A percentile compares a stretch with the other conserved stretches of the same genome.
Evolutionary conservation across 2,797 vertebrate genomes (phyloP).

Genomic region (Phalloptychus januarius): DNA sequence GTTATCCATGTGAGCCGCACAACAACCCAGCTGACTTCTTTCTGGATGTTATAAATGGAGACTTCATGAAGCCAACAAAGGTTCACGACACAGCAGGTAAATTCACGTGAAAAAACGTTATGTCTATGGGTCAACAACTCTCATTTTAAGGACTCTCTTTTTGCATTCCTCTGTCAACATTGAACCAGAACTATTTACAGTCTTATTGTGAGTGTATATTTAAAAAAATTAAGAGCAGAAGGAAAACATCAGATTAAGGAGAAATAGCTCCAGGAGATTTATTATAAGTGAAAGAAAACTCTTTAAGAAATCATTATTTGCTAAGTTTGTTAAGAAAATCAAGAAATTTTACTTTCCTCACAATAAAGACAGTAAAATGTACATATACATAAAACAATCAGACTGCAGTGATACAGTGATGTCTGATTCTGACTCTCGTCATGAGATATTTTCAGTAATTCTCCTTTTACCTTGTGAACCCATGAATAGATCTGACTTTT

Average conservation of each 20-base stretch:
- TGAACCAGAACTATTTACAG: neutral
- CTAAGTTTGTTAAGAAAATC: too few relatives aligned
- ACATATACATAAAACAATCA: too few relatives aligned
- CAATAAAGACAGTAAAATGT: too few relatives aligned
- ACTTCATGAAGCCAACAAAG: slow-evolving; percentile 77
- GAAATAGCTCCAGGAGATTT: neutral
- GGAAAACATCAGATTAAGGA: neutral
- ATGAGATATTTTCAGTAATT: neutral
- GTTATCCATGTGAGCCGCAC: slow-evolving; percentile 87
- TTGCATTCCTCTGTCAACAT: neutral
- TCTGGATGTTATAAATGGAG: slow-evolving; percentile 91
- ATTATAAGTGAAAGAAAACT: neutral
- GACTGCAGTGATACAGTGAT: neutral
- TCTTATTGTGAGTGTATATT: neutral
- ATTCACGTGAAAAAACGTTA: too few relatives aligned
- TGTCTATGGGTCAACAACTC: neutral
- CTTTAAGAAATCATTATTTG: neutral
- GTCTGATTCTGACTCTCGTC: neutral
- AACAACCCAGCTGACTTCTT: slow-evolving; percentile 97
- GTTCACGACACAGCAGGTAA: slow-evolving; percentile 62
- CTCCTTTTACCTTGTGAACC: neutral
- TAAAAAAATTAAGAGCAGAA: neutral
- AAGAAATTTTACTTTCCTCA: neutral
- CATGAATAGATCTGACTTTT: slow-evolving; percentile 61
- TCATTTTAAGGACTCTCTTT: neutral